Base-by-base conservation (phyloP, 2,797 vertebrate genomes). In the Poliocrania exsul region DNA sequence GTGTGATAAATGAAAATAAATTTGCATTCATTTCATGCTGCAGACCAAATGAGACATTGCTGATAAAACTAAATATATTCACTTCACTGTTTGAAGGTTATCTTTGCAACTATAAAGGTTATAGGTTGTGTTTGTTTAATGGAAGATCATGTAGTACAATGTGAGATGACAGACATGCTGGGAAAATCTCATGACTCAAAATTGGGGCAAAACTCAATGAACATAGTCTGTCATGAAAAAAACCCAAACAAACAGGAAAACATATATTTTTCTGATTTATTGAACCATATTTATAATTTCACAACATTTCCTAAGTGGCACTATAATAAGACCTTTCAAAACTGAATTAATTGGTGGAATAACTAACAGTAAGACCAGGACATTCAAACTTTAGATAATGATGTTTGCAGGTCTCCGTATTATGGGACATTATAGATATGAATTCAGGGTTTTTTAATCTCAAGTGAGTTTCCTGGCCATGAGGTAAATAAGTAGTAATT, bases 41-140 rank as follows among this genome's bases (percentile, higher is more conserved):
- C 81, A 82, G 56, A 94, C 51, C n/a, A 95, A 96, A 92, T 79
- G 58, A 95, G 44, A 90, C 60, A 29, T 60, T 88, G 73, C 44
- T 81, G 80, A 86, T 93, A 94, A 95, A 78, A 86, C 65, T 54
- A 85, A 85, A 82, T 80, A 77, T 18, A 62, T 86, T 90, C 47
- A 37, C 33, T 81, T 93, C 64, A 85, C 40, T 50, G 46, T 80
- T 90, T 93, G 95, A 95, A 96, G 90, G 86, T 95, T 90, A 85
- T 77, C 78, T 82, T 90, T 87, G 83, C 56, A 94, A 86, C 56
- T 90, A 47, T 74, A 88, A 93, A 93, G 54, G 86, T 81, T 95
- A 94, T 64, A 80, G 66, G 60, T 75, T 86, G 29, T 85, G 56
- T 81, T 87, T 93, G 16, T 77, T 92, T 94, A 84, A 86, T 60